Conservation (phyloP, 2,113 vertebrate species). For the Labrus mixtus region DNA sequence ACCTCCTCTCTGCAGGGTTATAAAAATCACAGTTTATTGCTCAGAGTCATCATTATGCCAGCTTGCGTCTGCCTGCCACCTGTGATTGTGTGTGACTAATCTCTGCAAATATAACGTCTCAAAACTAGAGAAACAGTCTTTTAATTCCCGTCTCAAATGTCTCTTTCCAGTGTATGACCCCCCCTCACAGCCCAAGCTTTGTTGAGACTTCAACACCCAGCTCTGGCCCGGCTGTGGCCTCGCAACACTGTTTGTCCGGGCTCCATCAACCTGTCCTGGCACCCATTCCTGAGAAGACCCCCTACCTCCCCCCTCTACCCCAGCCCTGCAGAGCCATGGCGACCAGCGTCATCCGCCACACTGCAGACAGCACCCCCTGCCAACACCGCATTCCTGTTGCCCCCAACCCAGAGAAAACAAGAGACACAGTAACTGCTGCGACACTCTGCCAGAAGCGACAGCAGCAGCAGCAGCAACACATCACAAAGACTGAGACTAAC, state of each 20-base stretch:
- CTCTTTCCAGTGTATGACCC: slow-evolving; percentile 93
- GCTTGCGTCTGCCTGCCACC: slow-evolving; percentile 3
- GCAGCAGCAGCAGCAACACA: slow-evolving; percentile 7
- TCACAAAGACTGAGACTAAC: slow-evolving; percentile 58
- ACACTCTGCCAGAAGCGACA: slow-evolving; percentile 49
- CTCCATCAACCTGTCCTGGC: slow-evolving; percentile 57
- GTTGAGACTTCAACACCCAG: slow-evolving; percentile 80
- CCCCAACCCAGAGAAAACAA: slow-evolving; percentile 54
- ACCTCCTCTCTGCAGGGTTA: slow-evolving; percentile 53
- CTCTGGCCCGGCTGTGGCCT: slow-evolving; percentile 56
- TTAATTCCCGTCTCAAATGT: not conserved
- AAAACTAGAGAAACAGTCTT: not conserved
- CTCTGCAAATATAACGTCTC: slow-evolving; percentile 18
- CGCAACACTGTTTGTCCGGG: slow-evolving; percentile 44
- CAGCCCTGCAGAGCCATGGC: slow-evolving; percentile 87
- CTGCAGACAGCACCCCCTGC: slow-evolving; percentile 84
- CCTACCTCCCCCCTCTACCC: slow-evolving; percentile 23
- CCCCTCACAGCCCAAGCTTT: slow-evolving; percentile 95
- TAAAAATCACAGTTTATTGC: slow-evolving; percentile 62
- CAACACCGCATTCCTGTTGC: slow-evolving; percentile 79
- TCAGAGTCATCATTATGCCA: slow-evolving; percentile 24
- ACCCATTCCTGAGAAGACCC: slow-evolving; percentile 51
- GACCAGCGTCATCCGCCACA: slow-evolving; percentile 93
- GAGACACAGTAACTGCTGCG: slow-evolving; percentile 29
- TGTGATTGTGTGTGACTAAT: slow-evolving; percentile 10